Evolutionary conservation across 2,113 vertebrate species (phyloP).

Genomic region (Pholis gunnellus): DNA sequence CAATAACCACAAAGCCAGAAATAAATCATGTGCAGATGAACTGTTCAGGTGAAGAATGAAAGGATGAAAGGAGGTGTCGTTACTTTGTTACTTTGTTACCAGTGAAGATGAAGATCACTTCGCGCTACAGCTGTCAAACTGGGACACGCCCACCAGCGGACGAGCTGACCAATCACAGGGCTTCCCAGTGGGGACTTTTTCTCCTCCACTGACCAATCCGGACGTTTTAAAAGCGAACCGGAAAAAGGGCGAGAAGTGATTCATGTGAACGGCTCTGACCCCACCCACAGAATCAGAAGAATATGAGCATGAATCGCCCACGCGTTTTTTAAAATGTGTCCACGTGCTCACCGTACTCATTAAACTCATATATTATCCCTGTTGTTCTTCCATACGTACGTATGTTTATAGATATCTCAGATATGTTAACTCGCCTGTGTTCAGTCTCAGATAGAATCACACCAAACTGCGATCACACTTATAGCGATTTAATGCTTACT

Average conservation of each 20-base stretch:
- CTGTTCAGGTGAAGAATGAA: too few species aligned
- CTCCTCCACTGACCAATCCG: slow-evolving; percentile 38
- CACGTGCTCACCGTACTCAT: background rate
- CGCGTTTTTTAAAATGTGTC: background rate
- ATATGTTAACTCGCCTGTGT: background rate
- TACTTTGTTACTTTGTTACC: background rate
- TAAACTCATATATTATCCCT: background rate
- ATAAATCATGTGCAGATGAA: too few species aligned
- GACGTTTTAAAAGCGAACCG: background rate
- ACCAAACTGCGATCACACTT: background rate
- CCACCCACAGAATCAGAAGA: slow-evolving; percentile 12
- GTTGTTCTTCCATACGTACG: fast-evolving
- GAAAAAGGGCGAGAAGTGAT: background rate
- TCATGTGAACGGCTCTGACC: background rate
- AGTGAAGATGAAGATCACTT: slow-evolving; percentile 24
- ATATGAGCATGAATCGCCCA: slow-evolving; percentile 9
- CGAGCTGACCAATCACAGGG: slow-evolving; percentile 45
- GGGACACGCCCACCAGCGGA: background rate
- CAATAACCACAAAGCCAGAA: background rate
- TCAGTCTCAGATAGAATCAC: fast-evolving
- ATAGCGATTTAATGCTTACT: fast-evolving
- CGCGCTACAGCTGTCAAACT: slow-evolving; percentile 46
- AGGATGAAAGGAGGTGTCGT: too few species aligned
- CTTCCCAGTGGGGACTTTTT: too few species aligned
- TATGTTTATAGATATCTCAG: background rate